Percentiles rank a stretch among this genome's conserved stretches.
Conservation (phyloP, 2,888 invertebrate species). For the Choreutis nemorana region DNA sequence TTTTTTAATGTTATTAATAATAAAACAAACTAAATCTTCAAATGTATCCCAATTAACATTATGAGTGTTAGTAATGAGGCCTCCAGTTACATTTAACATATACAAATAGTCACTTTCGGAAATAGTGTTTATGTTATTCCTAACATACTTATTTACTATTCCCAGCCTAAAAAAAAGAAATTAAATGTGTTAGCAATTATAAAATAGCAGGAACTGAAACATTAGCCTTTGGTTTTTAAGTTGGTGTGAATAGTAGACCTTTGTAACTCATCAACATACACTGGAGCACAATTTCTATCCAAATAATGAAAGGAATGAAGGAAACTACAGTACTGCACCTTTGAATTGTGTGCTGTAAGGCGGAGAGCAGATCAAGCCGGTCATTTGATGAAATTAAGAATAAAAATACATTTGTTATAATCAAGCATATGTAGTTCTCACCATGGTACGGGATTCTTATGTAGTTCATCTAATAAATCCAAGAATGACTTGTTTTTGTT, state of each 20-base stretch:
- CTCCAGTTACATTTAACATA: constrained; percentile 28
- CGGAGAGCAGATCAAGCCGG: too few relatives aligned
- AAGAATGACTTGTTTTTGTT: constrained; percentile 36
- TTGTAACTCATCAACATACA: too few relatives aligned
- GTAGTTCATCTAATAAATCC: constrained; percentile 39
- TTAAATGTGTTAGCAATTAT: too few relatives aligned
- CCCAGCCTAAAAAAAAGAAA: constrained; percentile 34
- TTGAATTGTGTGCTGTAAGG: too few relatives aligned
- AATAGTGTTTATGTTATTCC: constrained; percentile 25
- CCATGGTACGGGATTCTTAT: constrained; percentile 41
- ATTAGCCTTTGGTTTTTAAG: too few relatives aligned
- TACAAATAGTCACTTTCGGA: constrained; percentile 22
- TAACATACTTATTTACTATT: constrained; percentile 32
- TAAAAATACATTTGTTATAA: constrained; percentile 1
- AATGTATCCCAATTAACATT: constrained; percentile 28
- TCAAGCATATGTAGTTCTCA: constrained; percentile 17
- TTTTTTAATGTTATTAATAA: constrained; percentile 16
- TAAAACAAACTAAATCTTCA: constrained; percentile 23
- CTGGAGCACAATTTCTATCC: too few relatives aligned
- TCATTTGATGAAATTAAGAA: constrained; percentile 1
- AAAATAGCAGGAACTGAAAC: too few relatives aligned
- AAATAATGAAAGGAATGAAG: too few relatives aligned
- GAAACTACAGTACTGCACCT: too few relatives aligned
- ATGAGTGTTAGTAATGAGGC: constrained; percentile 21
- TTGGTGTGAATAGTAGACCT: too few relatives aligned